These are phyloP conservation scores for Suillia variegata DNA, from an alignment of 2,888 invertebrate genomes.

Conservation along the genomic window DNA sequence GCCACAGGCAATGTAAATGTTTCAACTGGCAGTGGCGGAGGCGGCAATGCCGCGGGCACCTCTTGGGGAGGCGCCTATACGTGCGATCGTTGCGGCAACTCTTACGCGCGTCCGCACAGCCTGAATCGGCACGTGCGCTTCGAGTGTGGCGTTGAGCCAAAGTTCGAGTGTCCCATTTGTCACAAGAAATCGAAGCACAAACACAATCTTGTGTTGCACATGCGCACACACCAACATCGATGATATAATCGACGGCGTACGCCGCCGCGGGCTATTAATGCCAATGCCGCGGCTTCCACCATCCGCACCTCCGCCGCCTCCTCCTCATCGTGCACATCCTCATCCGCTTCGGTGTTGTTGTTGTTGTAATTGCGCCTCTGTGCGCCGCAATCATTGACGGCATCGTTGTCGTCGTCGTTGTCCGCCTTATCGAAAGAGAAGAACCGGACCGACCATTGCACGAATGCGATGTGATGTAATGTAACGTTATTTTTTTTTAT, in stretches of 20 bases:
- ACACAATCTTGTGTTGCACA: constrained; percentile 62
- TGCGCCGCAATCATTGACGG: constrained; percentile 25
- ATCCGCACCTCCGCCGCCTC: neutral
- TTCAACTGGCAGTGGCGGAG: constrained; percentile 30
- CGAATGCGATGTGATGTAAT: constrained; percentile 32
- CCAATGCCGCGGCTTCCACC: constrained; percentile 9
- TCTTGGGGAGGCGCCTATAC: constrained; percentile 58
- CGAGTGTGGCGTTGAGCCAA: constrained; percentile 68
- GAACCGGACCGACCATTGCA: neutral
- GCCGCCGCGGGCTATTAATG: neutral
- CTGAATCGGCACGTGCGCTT: constrained; percentile 66
- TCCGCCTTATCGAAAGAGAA: constrained; percentile 5
- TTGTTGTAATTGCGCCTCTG: too few relatives aligned
- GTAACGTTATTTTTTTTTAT: constrained; percentile 14
- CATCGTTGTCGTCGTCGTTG: constrained; percentile 23
- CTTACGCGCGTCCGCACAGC: constrained; percentile 66
- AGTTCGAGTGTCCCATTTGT: constrained; percentile 68
- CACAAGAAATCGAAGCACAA: constrained; percentile 66
- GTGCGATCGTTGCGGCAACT: constrained; percentile 66
- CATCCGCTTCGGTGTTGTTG: constrained; percentile 17
- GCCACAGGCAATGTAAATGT: constrained; percentile 20
- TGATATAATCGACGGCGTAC: constrained; percentile 57
- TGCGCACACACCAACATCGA: constrained; percentile 63
- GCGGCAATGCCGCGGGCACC: constrained; percentile 31
- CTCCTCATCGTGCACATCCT: constrained; percentile 12